Conservation (phyloP, 2,113 vertebrate genomes). For the Butorides virescens region DNA sequence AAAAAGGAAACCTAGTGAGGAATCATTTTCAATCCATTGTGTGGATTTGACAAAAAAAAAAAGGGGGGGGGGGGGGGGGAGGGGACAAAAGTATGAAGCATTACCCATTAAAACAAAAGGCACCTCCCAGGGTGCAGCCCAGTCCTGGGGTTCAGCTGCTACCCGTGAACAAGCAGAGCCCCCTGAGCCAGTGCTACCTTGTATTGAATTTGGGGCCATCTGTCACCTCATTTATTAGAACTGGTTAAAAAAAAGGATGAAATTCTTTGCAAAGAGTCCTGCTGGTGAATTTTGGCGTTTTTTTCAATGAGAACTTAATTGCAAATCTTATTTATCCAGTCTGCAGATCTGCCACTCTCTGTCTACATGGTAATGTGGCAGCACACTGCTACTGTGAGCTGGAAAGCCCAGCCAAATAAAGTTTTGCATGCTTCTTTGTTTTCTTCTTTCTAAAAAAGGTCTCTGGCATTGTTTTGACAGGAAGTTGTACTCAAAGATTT, state of each 20-base stretch:
- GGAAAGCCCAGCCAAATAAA: background rate
- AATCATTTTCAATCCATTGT: background rate
- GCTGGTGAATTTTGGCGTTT: slow-evolving; percentile 38
- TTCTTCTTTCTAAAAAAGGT: background rate
- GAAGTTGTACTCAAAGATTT: background rate
- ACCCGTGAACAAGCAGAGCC: slow-evolving; percentile 3
- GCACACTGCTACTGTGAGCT: background rate
- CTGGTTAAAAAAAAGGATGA: slow-evolving; percentile 1
- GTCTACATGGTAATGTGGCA: background rate
- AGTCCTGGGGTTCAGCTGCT: slow-evolving; percentile 58
- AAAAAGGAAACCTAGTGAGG: background rate
- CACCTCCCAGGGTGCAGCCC: slow-evolving; percentile 11
- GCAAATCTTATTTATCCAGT: slow-evolving; percentile 29
- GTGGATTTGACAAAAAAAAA: background rate
- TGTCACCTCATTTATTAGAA: slow-evolving; percentile 47
- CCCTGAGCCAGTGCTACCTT: slow-evolving; percentile 31
- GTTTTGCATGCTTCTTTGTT: background rate
- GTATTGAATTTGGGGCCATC: slow-evolving; percentile 52
- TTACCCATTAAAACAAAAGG: slow-evolving; percentile 32
- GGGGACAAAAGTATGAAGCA: background rate
- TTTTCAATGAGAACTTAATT: slow-evolving; percentile 27
- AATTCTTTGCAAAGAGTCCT: slow-evolving; percentile 47
- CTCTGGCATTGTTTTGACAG: background rate
- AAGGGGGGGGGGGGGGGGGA: accelerated
- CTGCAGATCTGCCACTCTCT: background rate